phyloP scores from a whole-genome alignment of 1,140 invertebrate species.

The Anagrus nilaparvatae region DNA sequence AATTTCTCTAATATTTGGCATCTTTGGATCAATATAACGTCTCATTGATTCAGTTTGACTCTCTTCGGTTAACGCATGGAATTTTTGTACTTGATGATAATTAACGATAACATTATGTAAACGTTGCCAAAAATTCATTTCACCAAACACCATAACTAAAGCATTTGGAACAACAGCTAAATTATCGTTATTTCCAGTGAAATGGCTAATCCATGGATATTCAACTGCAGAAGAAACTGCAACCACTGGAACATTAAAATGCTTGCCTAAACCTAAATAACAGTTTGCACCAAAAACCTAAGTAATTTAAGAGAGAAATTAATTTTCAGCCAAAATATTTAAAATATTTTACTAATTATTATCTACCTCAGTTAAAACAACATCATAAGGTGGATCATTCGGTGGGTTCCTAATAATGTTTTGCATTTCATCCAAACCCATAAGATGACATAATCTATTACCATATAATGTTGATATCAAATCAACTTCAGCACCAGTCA shows the following conservation, averaged over 20 bases:
- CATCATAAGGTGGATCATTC: slow-evolving; percentile 25
- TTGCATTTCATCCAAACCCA: slow-evolving; percentile 17
- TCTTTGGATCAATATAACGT: slow-evolving; percentile 20
- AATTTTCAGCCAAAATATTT: too few relatives aligned
- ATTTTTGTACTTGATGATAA: background rate
- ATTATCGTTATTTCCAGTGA: slow-evolving; percentile 47
- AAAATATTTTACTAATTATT: too few relatives aligned
- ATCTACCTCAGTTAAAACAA: slow-evolving; percentile 26
- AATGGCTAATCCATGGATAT: slow-evolving; percentile 49
- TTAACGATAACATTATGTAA: slow-evolving; percentile 27
- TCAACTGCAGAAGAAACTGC: slow-evolving; percentile 29
- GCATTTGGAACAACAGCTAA: slow-evolving; percentile 26
- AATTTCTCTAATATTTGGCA: slow-evolving; percentile 24
- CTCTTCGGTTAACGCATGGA: background rate
- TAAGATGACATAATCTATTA: slow-evolving; percentile 11
- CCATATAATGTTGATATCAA: slow-evolving; percentile 5
- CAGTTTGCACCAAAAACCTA: slow-evolving; percentile 40
- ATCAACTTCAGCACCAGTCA: slow-evolving; percentile 1
- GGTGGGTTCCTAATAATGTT: slow-evolving; percentile 25
- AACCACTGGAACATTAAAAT: slow-evolving; percentile 52
- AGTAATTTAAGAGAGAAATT: too few relatives aligned
- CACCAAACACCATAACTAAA: background rate
- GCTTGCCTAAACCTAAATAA: slow-evolving; percentile 47
- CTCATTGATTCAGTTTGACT: slow-evolving; percentile 30
- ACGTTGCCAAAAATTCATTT: slow-evolving; percentile 29